Percentiles rank a stretch among this genome's conserved stretches.
phyloP scores from a whole-genome alignment of 30 jellyfish, hydroid and myxozoan genomes.

The Calvadosia cruxmelitensis region DNA sequence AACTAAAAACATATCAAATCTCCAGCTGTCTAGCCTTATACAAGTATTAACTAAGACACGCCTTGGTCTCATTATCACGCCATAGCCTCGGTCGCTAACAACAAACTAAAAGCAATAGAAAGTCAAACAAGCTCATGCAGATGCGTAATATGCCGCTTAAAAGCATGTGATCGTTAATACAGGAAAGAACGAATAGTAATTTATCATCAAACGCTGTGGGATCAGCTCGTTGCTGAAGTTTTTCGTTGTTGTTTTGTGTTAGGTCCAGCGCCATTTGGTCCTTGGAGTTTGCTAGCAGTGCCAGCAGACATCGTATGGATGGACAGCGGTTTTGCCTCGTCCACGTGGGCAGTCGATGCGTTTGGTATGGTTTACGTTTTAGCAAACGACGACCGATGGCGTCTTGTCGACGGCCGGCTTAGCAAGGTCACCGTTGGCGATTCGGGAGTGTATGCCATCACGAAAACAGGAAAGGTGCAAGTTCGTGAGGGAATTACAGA shows the following conservation, averaged over 20 bases:
- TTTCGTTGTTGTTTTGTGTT: not conserved
- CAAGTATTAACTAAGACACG: no score
- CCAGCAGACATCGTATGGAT: constrained; percentile 53
- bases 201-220: no score
- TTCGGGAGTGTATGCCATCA: constrained; percentile 24
- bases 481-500: constrained; percentile 33
- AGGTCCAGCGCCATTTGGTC: constrained; percentile 58
- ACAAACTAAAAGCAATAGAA: no score
- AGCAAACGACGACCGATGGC: constrained; percentile 34
- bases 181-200: no score
- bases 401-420: constrained; percentile 36
- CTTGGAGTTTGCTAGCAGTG: constrained; percentile 71
- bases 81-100: no score
- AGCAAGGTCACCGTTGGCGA: constrained; percentile 42
- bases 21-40: no score
- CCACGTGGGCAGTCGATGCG: constrained; percentile 56
- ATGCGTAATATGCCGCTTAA: no score
- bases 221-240: no score
- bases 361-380: constrained; percentile 26
- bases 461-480: constrained; percentile 28
- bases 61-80: no score
- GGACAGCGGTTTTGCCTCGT: constrained; percentile 54
- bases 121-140: no score
- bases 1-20: no score
- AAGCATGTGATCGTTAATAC: no score